These are phyloP conservation scores for Siderastrea siderea DNA, from an alignment of 92 coral and sea anemone species.

Conservation along the genomic window DNA sequence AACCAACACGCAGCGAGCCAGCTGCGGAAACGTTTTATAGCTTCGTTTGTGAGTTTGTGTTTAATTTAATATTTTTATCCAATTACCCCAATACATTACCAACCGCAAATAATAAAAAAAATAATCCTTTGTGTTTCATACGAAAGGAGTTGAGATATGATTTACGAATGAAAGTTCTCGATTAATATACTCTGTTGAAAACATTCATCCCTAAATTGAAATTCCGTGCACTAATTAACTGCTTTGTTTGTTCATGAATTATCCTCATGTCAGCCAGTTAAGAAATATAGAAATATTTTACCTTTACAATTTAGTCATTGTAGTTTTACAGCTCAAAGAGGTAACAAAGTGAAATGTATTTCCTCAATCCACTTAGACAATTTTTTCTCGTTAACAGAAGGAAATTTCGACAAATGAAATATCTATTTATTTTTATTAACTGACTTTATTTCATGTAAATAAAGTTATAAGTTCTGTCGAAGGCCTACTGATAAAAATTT, in stretches of 20 bases:
- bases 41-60: slow-evolving; percentile 13
- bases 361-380: not conserved
- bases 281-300: not conserved
- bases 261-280: not conserved
- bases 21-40: slow-evolving; percentile 5
- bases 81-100: slow-evolving; percentile 8
- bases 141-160: not conserved
- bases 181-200: not conserved
- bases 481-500: too few species aligned
- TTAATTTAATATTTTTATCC: slow-evolving; percentile 35
- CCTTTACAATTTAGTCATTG: not conserved
- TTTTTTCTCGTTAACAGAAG: not conserved
- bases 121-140: slow-evolving; percentile 8
- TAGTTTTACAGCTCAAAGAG: not conserved
- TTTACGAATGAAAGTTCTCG: not conserved
- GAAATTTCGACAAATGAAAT: not conserved
- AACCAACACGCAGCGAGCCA: not conserved
- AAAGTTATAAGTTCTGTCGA: too few species aligned
- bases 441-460: too few species aligned
- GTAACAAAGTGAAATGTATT: not conserved
- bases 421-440: too few species aligned
- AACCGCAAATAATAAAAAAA: slow-evolving; percentile 35
- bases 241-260: slow-evolving; percentile 8
- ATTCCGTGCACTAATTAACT: slow-evolving; percentile 6
- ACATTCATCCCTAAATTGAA: not conserved